Evolutionary conservation across 1,140 invertebrate species (phyloP), one percentile per base, ranked within the genome.

Genomic region (Cydia splendana): DNA sequence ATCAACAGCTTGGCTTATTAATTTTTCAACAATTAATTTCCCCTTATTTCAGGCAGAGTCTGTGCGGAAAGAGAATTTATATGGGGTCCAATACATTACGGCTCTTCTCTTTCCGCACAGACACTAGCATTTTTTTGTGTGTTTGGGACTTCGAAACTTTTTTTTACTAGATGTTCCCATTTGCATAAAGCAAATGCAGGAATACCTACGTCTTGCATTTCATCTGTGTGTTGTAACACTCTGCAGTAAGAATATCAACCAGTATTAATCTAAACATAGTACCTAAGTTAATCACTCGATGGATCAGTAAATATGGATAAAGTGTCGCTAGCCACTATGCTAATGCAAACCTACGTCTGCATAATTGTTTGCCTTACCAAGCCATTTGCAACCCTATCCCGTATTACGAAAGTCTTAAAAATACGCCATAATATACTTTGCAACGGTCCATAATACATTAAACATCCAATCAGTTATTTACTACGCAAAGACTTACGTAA

Each of bases 241-340:
- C 57, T 12, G 20, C 57, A 24, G 4, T 18, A 24, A 24, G 57
- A 24, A 62, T 62, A 62, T 62, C 18, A 62, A 62, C 9, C 9
- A 62, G 57, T 12, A 10, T 62, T 62, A 62, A 62, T 62, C 57
- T 24, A 62, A 62, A 62, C 20, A 62, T 24, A 62, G 57, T 62
- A 62, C 57, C 1, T 62, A 57, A 57, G n/a, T 18, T 62, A 62
- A 62, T 62, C 57, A 62, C 20, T 62, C 57, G 57, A 62, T 62
- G 18, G 53, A 38, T 38, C 34, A 18, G 38, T 71, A 71, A 71
- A 71, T 71, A 71, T 71, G 67, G 30, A 71, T 45, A 71, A 34
- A n/a, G 67, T 42, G n/a, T 71, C 67, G 67, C 67, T n/a, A 42
- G 67, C 67, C 67, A 18, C 30, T 71, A 71, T 71, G 67, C 34